phyloP scores from a whole-genome alignment of 2,113 vertebrate species.

The Geothlypis trichas region DNA sequence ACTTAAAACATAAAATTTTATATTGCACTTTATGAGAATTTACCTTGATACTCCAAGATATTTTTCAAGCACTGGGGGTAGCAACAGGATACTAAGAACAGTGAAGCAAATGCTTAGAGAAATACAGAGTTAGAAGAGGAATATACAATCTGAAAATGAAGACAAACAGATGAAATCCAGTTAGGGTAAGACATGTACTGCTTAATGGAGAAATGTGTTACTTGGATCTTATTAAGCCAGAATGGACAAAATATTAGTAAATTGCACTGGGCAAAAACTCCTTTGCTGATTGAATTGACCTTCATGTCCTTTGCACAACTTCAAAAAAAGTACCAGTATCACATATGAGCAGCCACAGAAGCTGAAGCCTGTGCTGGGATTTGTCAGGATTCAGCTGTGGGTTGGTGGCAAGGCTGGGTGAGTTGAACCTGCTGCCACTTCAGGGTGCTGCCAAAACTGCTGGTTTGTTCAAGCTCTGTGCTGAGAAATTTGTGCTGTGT shows the following conservation, averaged over 20 bases:
- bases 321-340: not conserved
- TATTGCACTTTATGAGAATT: not conserved
- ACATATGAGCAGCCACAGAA: accelerated
- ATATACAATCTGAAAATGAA: not conserved
- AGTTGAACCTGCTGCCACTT: not conserved
- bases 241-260: not conserved
- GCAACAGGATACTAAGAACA: not conserved
- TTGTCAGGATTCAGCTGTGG: not conserved
- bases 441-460: not conserved
- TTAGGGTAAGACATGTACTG: not conserved
- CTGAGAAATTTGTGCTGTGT: not conserved
- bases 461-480: not conserved
- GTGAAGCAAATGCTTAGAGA: not conserved
- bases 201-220: not conserved
- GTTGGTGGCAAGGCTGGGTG: not conserved
- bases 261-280: not conserved
- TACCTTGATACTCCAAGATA: not conserved
- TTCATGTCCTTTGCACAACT: not conserved
- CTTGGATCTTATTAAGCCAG: not conserved
- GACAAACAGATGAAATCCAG: not conserved
- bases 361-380: not conserved
- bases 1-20: not conserved
- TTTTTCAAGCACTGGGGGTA: not conserved
- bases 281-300: not conserved
- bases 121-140: not conserved